Conservation (phyloP, 1,140 invertebrate species). For the Parapsyche elsis region DNA sequence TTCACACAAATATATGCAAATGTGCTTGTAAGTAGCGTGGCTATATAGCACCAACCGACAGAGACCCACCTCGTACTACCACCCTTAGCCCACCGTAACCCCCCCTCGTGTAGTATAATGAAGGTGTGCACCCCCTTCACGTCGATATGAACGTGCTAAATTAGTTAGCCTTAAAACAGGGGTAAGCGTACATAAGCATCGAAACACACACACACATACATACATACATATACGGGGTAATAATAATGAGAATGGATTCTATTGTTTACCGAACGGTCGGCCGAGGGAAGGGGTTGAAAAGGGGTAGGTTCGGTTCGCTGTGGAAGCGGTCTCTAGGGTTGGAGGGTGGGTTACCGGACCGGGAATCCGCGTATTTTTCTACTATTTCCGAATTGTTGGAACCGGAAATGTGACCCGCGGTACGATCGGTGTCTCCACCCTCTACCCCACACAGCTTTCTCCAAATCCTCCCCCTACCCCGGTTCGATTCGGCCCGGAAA, state of each 20-base stretch:
- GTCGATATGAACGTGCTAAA: constrained; percentile 56
- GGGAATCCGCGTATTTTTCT: constrained; percentile 21
- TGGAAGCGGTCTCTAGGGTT: neutral
- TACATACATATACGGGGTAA: constrained; percentile 38
- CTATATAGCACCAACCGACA: neutral
- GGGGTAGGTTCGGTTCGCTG: neutral
- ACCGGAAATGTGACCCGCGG: constrained; percentile 25
- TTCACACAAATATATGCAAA: constrained; percentile 43
- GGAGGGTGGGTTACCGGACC: neutral
- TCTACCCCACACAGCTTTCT: neutral
- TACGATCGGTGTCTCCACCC: neutral
- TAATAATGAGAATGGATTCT: constrained; percentile 57
- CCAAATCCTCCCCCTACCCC: neutral
- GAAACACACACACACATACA: constrained; percentile 15
- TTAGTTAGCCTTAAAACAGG: constrained; percentile 54
- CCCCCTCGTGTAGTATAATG: constrained; percentile 22
- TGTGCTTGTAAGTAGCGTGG: constrained; percentile 35
- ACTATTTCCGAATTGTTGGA: constrained; percentile 16
- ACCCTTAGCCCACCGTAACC: constrained; percentile 5
- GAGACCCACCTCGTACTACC: constrained; percentile 18
- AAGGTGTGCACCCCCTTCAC: constrained; percentile 35
- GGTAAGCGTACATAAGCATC: constrained; percentile 43
- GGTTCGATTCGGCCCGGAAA: constrained; percentile 4
- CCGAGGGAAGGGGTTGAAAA: neutral
- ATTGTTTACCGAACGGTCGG: constrained; percentile 54